Evolutionary conservation across 1,140 invertebrate genomes (phyloP).

Genomic region (Drosophila parabipectinata): DNA sequence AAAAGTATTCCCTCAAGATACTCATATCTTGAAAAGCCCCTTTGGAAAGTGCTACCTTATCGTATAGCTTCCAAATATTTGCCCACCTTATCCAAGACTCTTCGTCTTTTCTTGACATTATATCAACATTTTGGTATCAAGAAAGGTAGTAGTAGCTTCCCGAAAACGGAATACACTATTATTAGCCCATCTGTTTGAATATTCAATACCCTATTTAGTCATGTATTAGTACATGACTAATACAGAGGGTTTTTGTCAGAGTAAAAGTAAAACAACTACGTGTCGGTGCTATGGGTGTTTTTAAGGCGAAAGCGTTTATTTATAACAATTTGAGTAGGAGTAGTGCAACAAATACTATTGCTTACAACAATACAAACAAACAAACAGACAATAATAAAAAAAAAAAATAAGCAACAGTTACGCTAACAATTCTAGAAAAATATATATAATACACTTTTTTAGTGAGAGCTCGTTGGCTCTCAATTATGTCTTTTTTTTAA

Average conservation of each 20-base stretch:
- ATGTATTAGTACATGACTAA: constrained; percentile 10
- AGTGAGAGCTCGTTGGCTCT: constrained; percentile 13
- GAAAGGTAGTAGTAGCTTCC: not conserved
- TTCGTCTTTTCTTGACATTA: not conserved
- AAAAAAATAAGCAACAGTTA: constrained; percentile 38
- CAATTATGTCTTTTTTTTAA: constrained; percentile 9
- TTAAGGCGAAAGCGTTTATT: constrained; percentile 43
- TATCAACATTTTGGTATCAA: too few species aligned
- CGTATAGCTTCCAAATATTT: not conserved
- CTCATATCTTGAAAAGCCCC: too few species aligned
- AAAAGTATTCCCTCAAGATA: too few species aligned
- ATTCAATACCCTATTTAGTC: constrained; percentile 2
- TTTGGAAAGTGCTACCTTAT: not conserved
- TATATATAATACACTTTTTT: constrained; percentile 13
- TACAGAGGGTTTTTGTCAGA: not conserved
- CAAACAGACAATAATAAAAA: not conserved
- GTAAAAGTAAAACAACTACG: constrained; percentile 9
- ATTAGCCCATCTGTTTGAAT: not conserved
- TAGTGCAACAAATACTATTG: constrained; percentile 46
- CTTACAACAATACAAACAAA: constrained; percentile 32
- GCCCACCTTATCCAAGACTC: not conserved
- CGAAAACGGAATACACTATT: too few species aligned
- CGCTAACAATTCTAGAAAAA: constrained; percentile 46
- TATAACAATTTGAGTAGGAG: constrained; percentile 38
- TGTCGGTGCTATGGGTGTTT: constrained; percentile 26